Conservation (phyloP, 2,888 invertebrate genomes). For the Coenonympha arcania region DNA sequence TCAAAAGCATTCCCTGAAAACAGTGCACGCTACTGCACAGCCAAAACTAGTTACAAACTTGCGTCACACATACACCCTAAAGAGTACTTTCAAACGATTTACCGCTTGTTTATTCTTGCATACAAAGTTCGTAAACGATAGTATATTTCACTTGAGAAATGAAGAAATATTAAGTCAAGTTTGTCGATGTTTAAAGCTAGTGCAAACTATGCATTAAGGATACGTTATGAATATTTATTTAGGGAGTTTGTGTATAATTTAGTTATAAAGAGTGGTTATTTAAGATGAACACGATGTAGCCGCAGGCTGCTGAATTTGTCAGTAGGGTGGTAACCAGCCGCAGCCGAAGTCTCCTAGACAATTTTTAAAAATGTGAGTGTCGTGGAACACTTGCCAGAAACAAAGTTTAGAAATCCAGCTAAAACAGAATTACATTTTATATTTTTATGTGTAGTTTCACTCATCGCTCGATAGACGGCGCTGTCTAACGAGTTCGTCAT, state of each 20-base stretch:
- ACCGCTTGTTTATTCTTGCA: conserved; percentile 15
- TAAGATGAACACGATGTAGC: too few species aligned
- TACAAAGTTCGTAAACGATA: conserved; percentile 8
- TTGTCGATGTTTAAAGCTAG: not conserved
- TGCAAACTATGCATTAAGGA: not conserved
- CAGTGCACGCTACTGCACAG: conserved; percentile 26
- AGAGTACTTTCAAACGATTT: conserved; percentile 16
- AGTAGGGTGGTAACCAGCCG: too few species aligned
- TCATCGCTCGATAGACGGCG: too few species aligned
- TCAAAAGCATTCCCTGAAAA: not conserved
- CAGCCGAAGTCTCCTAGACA: too few species aligned
- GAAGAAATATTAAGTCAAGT: conserved; percentile 8
- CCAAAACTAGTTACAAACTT: conserved; percentile 38
- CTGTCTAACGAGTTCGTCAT: too few species aligned
- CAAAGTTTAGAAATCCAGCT: too few species aligned
- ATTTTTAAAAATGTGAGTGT: too few species aligned
- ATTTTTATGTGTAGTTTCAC: too few species aligned
- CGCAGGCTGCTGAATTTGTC: too few species aligned
- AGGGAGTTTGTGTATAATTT: not conserved
- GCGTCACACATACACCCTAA: conserved; percentile 12
- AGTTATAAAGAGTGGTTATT: too few species aligned
- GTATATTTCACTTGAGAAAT: conserved; percentile 9
- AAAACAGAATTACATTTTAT: too few species aligned
- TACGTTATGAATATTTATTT: not conserved
- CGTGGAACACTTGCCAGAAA: too few species aligned